A percentile compares a stretch with the other conserved stretches of the same genome.
These are phyloP conservation scores for Synergus itoensis DNA, from an alignment of 2,888 invertebrate genomes.

Conservation along the genomic window DNA sequence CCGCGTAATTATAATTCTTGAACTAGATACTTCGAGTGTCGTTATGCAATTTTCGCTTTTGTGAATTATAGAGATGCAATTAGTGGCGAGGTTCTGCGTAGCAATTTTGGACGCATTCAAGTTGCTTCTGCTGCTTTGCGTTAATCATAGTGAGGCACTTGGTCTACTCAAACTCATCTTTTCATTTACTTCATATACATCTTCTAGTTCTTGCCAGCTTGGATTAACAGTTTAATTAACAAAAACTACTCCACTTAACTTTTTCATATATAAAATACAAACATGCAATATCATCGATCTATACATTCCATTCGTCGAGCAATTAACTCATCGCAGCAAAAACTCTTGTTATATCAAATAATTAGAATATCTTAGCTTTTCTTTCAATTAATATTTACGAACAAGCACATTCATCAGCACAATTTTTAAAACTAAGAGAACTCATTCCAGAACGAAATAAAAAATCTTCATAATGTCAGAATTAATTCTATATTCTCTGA, in stretches of 20 bases:
- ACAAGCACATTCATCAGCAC: background rate
- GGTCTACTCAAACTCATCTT: background rate
- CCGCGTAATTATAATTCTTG: background rate
- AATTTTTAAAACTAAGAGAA: too few species aligned
- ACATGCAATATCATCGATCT: background rate
- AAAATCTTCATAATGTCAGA: background rate
- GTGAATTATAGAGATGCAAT: constrained; percentile 17
- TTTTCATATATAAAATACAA: background rate
- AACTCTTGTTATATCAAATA: background rate
- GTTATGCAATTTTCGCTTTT: background rate
- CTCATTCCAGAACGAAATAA: background rate
- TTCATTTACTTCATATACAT: background rate
- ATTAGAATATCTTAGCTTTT: background rate
- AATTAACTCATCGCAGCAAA: background rate
- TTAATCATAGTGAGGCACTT: background rate
- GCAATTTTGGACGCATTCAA: background rate
- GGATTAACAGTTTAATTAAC: background rate
- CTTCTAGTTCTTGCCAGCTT: background rate
- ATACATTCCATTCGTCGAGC: background rate
- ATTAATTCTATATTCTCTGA: too few species aligned
- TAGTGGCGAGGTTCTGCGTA: background rate
- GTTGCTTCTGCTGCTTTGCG: constrained; percentile 16
- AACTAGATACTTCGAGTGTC: constrained; percentile 5
- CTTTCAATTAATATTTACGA: background rate
- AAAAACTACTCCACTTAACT: background rate